A percentile compares a stretch with the other conserved stretches of the same genome.
These are phyloP conservation scores for Dioctria rufipes DNA, from an alignment of 2,888 invertebrate genomes.

Conservation along the genomic window DNA sequence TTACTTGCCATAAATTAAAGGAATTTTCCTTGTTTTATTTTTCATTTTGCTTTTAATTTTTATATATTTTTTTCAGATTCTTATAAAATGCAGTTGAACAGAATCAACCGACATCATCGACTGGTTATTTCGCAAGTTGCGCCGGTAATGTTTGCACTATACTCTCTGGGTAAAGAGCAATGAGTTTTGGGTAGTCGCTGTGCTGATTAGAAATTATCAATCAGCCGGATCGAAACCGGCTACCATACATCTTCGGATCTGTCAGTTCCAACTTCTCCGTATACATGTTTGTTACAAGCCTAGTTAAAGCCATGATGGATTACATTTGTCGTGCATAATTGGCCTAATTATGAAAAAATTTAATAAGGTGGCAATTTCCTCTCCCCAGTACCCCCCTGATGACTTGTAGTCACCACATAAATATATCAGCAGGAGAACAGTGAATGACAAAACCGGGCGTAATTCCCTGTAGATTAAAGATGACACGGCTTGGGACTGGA, in stretches of 20 bases:
- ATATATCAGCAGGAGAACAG: slow-evolving; percentile 35
- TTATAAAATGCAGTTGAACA: slow-evolving; percentile 20
- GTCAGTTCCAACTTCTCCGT: slow-evolving; percentile 10
- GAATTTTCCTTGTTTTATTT: slow-evolving; percentile 12
- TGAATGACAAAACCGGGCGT: slow-evolving; percentile 31
- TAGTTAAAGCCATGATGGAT: neutral
- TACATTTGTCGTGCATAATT: slow-evolving; percentile 33
- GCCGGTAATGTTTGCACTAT: slow-evolving; percentile 28
- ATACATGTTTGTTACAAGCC: neutral
- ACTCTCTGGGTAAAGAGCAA: neutral
- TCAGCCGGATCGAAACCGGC: slow-evolving; percentile 31
- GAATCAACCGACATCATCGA: slow-evolving; percentile 13
- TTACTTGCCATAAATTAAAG: slow-evolving; percentile 45
- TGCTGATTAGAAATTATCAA: slow-evolving; percentile 45
- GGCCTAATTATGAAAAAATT: slow-evolving; percentile 34
- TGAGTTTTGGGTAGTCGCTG: slow-evolving; percentile 29
- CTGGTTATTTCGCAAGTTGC: slow-evolving; percentile 17
- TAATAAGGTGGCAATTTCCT: slow-evolving; percentile 43
- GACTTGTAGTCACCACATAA: neutral
- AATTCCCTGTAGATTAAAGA: slow-evolving; percentile 24
- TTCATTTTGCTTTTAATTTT: slow-evolving; percentile 5
- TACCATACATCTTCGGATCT: slow-evolving; percentile 9
- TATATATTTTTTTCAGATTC: slow-evolving; percentile 5
- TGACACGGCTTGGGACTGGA: neutral
- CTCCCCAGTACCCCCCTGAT: neutral